Evolutionary conservation across 2,113 vertebrate genomes (phyloP).

Genomic region (Plestiodon gilberti): DNA sequence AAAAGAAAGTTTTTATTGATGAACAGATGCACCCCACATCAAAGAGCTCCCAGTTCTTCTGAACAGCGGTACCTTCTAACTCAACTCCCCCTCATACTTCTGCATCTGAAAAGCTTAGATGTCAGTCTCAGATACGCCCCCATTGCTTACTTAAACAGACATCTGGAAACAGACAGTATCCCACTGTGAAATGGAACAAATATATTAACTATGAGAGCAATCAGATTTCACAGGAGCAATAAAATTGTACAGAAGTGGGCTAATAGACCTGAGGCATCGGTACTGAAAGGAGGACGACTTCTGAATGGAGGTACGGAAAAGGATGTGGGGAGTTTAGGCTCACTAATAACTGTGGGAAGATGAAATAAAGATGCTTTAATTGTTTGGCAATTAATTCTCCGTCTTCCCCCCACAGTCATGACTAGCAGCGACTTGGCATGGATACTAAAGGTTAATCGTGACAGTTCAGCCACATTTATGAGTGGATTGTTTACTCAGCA

Average conservation of each 20-base stretch:
- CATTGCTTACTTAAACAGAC: slow-evolving; percentile 62
- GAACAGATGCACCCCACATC: slow-evolving; percentile 36
- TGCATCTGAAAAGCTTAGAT: slow-evolving; percentile 36
- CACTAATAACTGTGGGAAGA: slow-evolving; percentile 69
- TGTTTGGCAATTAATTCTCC: slow-evolving; percentile 55
- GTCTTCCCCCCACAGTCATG: slow-evolving; percentile 23
- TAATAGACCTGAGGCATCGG: slow-evolving; percentile 52
- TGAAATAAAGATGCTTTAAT: slow-evolving; percentile 68
- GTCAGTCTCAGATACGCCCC: slow-evolving; percentile 57
- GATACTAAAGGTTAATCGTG: slow-evolving; percentile 55
- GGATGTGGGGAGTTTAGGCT: slow-evolving; percentile 43
- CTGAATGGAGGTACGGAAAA: slow-evolving; percentile 58
- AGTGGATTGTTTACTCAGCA: slow-evolving; percentile 33
- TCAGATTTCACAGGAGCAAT: slow-evolving; percentile 48
- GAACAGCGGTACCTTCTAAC: slow-evolving; percentile 39
- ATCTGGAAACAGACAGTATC: slow-evolving; percentile 64
- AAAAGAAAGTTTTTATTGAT: slow-evolving; percentile 39
- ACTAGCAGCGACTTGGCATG: slow-evolving; percentile 59
- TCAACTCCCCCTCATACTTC: slow-evolving; percentile 31
- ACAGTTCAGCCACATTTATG: slow-evolving; percentile 32
- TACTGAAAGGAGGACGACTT: slow-evolving; percentile 51
- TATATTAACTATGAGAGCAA: slow-evolving; percentile 58
- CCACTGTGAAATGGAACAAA: slow-evolving; percentile 59
- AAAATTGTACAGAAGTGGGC: slow-evolving; percentile 35
- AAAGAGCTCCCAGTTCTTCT: slow-evolving; percentile 33